A percentile compares a stretch with the other conserved stretches of the same genome.
Conservation (phyloP, 2,113 vertebrate species). For the Copsychus sechellarum region DNA sequence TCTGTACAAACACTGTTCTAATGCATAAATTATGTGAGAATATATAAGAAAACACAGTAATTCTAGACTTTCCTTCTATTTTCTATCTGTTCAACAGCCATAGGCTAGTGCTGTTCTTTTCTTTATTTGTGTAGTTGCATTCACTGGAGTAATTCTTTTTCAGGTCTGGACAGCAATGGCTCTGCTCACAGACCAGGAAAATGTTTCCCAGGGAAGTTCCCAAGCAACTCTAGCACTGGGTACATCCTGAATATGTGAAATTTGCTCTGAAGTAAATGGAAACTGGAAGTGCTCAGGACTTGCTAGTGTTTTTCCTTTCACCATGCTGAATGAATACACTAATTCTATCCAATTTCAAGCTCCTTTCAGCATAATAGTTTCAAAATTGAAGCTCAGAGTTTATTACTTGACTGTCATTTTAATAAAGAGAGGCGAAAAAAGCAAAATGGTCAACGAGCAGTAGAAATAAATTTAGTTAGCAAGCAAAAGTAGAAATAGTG, state of each 20-base stretch:
- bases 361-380: slow-evolving; percentile 26
- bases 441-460: background rate
- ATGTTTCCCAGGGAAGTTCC: background rate
- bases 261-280: background rate
- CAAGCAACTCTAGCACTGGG: background rate
- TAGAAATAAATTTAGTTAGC: background rate
- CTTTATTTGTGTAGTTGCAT: background rate
- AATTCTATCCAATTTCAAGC: slow-evolving; percentile 49
- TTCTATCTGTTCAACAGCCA: background rate
- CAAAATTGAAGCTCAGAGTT: slow-evolving; percentile 34
- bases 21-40: background rate
- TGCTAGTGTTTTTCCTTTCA: background rate
- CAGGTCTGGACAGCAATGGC: background rate
- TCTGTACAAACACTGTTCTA: background rate
- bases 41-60: background rate
- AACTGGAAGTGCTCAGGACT: background rate
- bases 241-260: background rate
- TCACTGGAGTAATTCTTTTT: background rate
- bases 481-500: background rate
- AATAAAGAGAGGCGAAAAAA: slow-evolving; percentile 9
- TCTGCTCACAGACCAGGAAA: background rate
- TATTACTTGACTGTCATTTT: slow-evolving; percentile 24
- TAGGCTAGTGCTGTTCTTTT: background rate
- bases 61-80: background rate
- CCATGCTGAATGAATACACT: background rate